Evolutionary conservation across 53 echinoderm and acorn worm species (phyloP), one percentile per base, ranked within the genome.

Genomic region (Crossaster papposus): DNA sequence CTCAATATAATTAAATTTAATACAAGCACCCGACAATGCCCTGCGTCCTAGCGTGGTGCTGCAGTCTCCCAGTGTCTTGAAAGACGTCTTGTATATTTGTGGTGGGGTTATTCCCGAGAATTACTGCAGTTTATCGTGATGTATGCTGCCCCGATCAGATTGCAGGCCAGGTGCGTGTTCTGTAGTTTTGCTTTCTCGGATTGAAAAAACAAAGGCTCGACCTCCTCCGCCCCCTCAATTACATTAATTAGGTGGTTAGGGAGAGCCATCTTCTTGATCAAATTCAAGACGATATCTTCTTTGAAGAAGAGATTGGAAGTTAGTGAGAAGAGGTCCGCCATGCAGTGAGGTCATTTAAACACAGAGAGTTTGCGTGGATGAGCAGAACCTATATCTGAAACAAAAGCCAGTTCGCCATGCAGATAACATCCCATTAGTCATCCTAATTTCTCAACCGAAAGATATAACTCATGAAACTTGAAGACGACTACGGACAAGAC

Each of bases 1-100:
- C 77, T 87, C 87, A 87, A 87, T 87, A 87, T 87, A 87, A 87
- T 87, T 87, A 87, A 87, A 87, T 87, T 87, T 76, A 87, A 87
- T 87, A 77, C 36, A 58, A 63, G 23, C 55, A 37, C 76, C 75
- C 30, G 87, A 77, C 62, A 87, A 63, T 75, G 35, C 87, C 76
- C 77, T 77, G 58, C 58, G 77, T 87, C 76, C 72, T 77, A 76
- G 87, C 32, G 26, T 6, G 15, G 10, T 15, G 77, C 63, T 32
- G 87, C 74, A 58, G 58, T 36, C 55, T 72, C 72, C 4, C 28
- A 54, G 87, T 26, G 70, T 77, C 87, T 75, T 87, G 87, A 87
- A 23, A 85, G 87, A 77, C 55, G 28, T 63, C 55, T 87, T 87
- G 87, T 87, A 87, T 87, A 87, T 87, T 87, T 87, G 87, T 87